Percentiles rank a stretch among this genome's conserved stretches.
Evolutionary conservation across 2,113 vertebrate genomes (phyloP).

Genomic region (Raja brachyura): DNA sequence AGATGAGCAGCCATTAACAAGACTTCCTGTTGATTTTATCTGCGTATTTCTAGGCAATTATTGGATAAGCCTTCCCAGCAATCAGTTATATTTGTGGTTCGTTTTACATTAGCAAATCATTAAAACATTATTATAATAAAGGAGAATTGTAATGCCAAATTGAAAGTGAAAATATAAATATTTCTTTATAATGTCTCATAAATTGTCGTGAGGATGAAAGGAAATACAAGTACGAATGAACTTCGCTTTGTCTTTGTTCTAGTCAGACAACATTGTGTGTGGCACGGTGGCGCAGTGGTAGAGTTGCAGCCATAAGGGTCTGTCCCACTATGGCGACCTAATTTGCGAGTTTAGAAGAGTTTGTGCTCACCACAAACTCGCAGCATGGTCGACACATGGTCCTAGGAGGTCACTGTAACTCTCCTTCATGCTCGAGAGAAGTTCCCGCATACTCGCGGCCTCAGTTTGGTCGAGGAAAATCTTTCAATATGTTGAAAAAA

Average conservation of each 20-base stretch:
- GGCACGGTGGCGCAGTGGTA: too few relatives aligned
- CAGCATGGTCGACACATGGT: too few relatives aligned
- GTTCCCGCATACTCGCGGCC: too few relatives aligned
- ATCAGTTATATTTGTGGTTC: not conserved
- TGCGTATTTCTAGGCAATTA: not conserved
- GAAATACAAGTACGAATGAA: not conserved
- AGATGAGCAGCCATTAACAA: not conserved
- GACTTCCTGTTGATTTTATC: conserved; percentile 14
- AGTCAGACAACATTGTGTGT: not conserved
- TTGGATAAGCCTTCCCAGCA: not conserved
- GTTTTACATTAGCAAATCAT: not conserved
- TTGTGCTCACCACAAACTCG: too few relatives aligned
- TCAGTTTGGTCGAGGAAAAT: too few relatives aligned
- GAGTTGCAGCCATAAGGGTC: too few relatives aligned
- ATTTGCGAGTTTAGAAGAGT: too few relatives aligned
- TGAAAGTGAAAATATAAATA: not conserved
- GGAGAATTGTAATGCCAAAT: not conserved
- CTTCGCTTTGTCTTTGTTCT: not conserved
- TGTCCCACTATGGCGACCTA: too few relatives aligned
- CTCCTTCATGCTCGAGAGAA: too few relatives aligned
- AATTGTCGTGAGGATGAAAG: not conserved
- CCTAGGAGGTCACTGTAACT: too few relatives aligned
- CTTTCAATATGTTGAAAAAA: too few relatives aligned
- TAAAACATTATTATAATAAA: not conserved
- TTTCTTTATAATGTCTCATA: not conserved